phyloP scores from a whole-genome alignment of 1,140 invertebrate genomes.

The Polyergus mexicanus region DNA sequence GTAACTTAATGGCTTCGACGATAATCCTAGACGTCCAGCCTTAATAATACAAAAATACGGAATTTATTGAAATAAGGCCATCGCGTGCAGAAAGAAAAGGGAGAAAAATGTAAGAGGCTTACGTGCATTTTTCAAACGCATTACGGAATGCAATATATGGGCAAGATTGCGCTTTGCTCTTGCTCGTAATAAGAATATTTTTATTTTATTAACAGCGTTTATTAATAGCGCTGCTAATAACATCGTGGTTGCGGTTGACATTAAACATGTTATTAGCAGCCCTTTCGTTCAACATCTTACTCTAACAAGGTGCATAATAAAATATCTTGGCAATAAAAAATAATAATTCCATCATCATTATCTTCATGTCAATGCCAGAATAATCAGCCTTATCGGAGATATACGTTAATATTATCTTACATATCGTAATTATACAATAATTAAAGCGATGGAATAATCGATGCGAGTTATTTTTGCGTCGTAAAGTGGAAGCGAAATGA shows the following conservation, averaged over 20 bases:
- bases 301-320: neutral
- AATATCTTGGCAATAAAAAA: neutral
- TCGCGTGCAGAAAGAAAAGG: neutral
- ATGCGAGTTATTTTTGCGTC: neutral
- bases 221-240: neutral
- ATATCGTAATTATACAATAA: neutral
- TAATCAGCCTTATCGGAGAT: neutral
- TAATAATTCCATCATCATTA: neutral
- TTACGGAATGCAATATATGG: neutral
- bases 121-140: neutral
- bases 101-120: neutral
- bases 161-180: slow-evolving; percentile 5
- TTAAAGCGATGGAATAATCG: neutral
- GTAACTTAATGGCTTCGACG: neutral
- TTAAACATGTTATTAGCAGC: slow-evolving; percentile 14
- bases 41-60: neutral
- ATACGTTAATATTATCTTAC: neutral
- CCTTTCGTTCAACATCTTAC: neutral
- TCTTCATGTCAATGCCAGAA: neutral
- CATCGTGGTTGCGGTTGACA: neutral
- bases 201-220: neutral
- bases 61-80: neutral
- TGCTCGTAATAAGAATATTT: neutral
- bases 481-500: neutral
- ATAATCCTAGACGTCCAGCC: neutral